These are phyloP conservation scores for Buceros bicornis DNA, from an alignment of 2,797 vertebrate species.

Conservation along the genomic window DNA sequence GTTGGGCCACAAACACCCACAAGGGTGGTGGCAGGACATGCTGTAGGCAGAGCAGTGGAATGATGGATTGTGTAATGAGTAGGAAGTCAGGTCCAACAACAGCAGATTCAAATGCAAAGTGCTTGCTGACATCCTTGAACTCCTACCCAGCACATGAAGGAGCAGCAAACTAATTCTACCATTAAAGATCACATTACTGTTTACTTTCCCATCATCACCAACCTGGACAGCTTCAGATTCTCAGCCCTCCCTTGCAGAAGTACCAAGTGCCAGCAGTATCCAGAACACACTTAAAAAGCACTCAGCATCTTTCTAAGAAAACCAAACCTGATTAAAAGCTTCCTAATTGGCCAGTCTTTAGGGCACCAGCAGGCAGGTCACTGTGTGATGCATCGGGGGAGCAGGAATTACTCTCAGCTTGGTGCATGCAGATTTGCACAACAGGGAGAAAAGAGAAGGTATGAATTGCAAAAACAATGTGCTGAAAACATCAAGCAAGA, in stretches of 20 bases:
- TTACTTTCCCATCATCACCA: not conserved
- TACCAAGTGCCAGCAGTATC: not conserved
- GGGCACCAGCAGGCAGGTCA: not conserved
- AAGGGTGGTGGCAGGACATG: not conserved
- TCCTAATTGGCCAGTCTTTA: not conserved
- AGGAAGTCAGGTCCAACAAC: not conserved
- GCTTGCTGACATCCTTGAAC: not conserved
- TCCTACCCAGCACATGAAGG: not conserved
- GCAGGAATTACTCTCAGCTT: not conserved
- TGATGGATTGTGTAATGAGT: fast-evolving
- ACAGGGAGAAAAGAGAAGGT: not conserved
- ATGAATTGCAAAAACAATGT: not conserved
- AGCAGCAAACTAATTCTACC: not conserved
- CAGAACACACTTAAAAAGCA: not conserved
- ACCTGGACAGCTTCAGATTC: not conserved
- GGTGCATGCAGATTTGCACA: not conserved
- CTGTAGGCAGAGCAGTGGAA: not conserved
- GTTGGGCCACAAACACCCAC: not conserved
- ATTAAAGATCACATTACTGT: not conserved
- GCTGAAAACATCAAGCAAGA: not conserved
- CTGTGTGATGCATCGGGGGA: not conserved
- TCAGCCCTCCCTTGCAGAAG: not conserved
- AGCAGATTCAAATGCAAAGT: not conserved
- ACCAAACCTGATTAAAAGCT: not conserved
- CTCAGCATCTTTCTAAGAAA: constrained; percentile 14